phyloP scores from a whole-genome alignment of 2,888 invertebrate genomes.

The Lycaena phlaeas region DNA sequence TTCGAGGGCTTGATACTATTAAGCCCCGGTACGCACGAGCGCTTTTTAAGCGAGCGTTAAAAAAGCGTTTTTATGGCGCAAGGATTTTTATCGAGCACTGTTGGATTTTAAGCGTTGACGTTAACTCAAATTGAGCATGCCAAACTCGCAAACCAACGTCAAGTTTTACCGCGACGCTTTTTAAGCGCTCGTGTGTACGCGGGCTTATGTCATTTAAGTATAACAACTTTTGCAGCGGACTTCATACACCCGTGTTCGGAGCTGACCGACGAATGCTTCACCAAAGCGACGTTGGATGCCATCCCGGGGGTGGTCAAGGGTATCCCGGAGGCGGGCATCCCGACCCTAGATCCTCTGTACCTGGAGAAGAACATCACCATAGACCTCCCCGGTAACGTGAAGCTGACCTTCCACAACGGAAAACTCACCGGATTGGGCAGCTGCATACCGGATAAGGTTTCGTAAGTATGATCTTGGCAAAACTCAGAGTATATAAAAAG shows the following conservation, averaged over 20 bases:
- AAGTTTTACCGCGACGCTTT: too few relatives aligned
- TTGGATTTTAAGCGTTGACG: too few relatives aligned
- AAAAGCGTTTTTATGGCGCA: too few relatives aligned
- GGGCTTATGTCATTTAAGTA: too few relatives aligned
- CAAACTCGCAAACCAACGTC: too few relatives aligned
- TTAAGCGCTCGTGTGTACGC: too few relatives aligned
- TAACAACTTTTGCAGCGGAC: slow-evolving; percentile 48
- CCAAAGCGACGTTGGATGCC: slow-evolving; percentile 55
- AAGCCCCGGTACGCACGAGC: too few relatives aligned
- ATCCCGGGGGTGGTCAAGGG: slow-evolving; percentile 59
- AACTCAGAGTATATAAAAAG: too few relatives aligned
- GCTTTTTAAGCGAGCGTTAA: too few relatives aligned
- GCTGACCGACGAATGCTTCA: slow-evolving; percentile 58
- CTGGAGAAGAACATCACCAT: slow-evolving; percentile 58
- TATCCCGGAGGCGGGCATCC: slow-evolving; percentile 56
- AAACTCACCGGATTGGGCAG: slow-evolving; percentile 48
- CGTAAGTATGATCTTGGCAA: slow-evolving; percentile 38
- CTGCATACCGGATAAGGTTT: slow-evolving; percentile 57
- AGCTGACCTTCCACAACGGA: slow-evolving; percentile 63
- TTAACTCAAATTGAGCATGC: too few relatives aligned
- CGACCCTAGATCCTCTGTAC: slow-evolving; percentile 46
- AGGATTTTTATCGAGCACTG: too few relatives aligned
- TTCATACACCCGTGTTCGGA: slow-evolving; percentile 60
- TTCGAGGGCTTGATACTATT: too few relatives aligned
- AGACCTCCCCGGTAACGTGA: slow-evolving; percentile 53